Percentiles rank a stretch among this genome's conserved stretches.
Evolutionary conservation across 1,140 invertebrate species (phyloP).

Genomic region (Plutomurus gul): DNA sequence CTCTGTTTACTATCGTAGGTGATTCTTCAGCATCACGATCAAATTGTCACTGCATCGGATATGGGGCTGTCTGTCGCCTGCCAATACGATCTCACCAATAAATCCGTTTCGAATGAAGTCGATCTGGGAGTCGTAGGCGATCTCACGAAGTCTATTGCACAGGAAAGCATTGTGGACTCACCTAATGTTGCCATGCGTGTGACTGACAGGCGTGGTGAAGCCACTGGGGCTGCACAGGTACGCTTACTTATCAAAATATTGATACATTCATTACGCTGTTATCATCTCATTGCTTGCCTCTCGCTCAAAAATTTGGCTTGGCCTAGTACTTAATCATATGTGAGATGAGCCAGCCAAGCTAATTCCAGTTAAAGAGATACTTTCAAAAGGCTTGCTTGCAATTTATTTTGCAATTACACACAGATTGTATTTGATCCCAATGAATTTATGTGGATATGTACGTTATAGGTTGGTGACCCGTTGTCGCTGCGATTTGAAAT

Average conservation of each 20-base stretch:
- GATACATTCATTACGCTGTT: background rate
- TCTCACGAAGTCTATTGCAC: conserved; percentile 65
- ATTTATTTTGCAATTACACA: background rate
- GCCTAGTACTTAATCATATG: too few species aligned
- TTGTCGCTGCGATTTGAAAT: conserved; percentile 89
- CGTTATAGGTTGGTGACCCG: conserved; percentile 83
- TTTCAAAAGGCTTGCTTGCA: background rate
- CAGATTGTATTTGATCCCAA: conserved; percentile 5
- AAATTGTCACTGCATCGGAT: conserved; percentile 91
- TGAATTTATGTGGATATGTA: conserved; percentile 62
- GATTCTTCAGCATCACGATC: conserved; percentile 90
- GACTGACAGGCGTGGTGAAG: conserved; percentile 60
- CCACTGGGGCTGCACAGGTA: conserved; percentile 59
- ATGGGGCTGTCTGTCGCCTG: conserved; percentile 88
- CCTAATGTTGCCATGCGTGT: conserved; percentile 94
- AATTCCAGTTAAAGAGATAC: too few species aligned
- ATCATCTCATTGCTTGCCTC: too few species aligned
- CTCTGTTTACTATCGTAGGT: conserved; percentile 40
- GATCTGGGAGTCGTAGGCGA: conserved; percentile 86
- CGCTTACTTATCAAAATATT: conserved; percentile 32
- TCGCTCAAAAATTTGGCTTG: too few species aligned
- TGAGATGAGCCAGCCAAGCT: too few species aligned
- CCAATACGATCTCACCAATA: conserved; percentile 90
- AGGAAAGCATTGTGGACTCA: conserved; percentile 75
- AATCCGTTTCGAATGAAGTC: conserved; percentile 88